A percentile compares a stretch with the other conserved stretches of the same genome.
These are phyloP conservation scores for Metopolophium dirhodum DNA, from an alignment of 1,140 invertebrate species.

Conservation along the genomic window DNA sequence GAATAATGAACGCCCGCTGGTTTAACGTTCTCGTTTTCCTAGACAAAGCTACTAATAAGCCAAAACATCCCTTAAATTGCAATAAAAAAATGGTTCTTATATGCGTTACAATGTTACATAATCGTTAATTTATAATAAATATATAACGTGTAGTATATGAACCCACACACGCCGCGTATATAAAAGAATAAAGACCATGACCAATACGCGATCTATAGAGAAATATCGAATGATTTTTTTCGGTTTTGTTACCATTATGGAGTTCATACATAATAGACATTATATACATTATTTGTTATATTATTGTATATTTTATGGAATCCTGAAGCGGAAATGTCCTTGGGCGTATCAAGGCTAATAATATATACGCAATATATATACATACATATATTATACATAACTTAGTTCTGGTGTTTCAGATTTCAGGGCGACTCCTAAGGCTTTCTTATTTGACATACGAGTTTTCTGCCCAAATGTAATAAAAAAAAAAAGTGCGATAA, in stretches of 20 bases:
- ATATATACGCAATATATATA: neutral
- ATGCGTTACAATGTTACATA: neutral
- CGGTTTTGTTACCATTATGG: conserved; percentile 35
- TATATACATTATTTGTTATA: conserved; percentile 3
- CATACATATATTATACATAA: neutral
- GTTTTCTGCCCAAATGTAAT: neutral
- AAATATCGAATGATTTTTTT: neutral
- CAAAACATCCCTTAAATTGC: neutral
- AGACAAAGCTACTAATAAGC: neutral
- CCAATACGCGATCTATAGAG: conserved; percentile 22
- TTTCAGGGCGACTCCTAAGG: neutral
- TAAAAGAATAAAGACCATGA: conserved; percentile 45
- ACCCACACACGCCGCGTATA: neutral
- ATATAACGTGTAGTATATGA: neutral
- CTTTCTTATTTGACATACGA: neutral
- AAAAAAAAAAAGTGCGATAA: neutral
- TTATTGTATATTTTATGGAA: conserved; percentile 43
- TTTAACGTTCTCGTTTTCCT: neutral
- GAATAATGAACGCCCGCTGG: neutral
- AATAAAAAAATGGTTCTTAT: neutral
- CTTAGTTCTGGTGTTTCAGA: conserved; percentile 30
- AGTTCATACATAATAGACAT: neutral
- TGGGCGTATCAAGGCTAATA: conserved; percentile 45
- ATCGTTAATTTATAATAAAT: neutral
- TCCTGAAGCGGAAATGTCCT: conserved; percentile 46